Evolutionary conservation across 1,140 invertebrate species (phyloP).

Genomic region (Drosophila kohkoa): DNA sequence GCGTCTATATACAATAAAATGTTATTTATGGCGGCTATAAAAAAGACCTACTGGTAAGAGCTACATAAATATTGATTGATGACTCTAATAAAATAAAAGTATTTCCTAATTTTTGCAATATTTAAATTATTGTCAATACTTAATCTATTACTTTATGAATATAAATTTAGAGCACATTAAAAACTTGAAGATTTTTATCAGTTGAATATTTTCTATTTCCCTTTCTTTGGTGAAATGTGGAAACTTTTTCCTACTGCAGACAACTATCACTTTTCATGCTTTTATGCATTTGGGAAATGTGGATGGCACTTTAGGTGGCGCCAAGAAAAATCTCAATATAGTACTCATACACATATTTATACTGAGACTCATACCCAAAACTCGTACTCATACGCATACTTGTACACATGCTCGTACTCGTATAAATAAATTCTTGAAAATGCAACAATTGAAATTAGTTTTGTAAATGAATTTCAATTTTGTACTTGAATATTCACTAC

Average conservation of each 20-base stretch:
- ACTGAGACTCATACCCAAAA: conserved; percentile 13
- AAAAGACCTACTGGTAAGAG: neutral
- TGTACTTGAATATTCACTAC: conserved; percentile 75
- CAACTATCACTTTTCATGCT: conserved; percentile 71
- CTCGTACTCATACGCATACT: conserved; percentile 21
- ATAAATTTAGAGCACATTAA: neutral
- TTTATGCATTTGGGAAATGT: conserved; percentile 44
- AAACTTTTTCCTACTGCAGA: conserved; percentile 7
- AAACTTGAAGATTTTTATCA: neutral
- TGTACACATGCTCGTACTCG: conserved; percentile 30
- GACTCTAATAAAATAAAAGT: too few species aligned
- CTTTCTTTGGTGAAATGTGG: neutral
- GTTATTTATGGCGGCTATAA: conserved; percentile 17
- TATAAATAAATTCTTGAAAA: conserved; percentile 56
- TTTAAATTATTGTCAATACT: too few species aligned
- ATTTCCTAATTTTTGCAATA: too few species aligned
- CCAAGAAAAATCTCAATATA: conserved; percentile 73
- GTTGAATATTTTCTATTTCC: neutral
- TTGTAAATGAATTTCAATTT: conserved; percentile 81
- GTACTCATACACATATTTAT: conserved; percentile 32
- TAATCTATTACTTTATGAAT: too few species aligned
- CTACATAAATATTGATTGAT: too few species aligned
- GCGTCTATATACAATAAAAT: neutral
- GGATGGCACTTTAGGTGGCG: conserved; percentile 66
- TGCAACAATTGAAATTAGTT: conserved; percentile 82